Evolutionary conservation across 2,888 invertebrate genomes (phyloP), one percentile per base, ranked within the genome.

Genomic region (Hedya salicella): DNA sequence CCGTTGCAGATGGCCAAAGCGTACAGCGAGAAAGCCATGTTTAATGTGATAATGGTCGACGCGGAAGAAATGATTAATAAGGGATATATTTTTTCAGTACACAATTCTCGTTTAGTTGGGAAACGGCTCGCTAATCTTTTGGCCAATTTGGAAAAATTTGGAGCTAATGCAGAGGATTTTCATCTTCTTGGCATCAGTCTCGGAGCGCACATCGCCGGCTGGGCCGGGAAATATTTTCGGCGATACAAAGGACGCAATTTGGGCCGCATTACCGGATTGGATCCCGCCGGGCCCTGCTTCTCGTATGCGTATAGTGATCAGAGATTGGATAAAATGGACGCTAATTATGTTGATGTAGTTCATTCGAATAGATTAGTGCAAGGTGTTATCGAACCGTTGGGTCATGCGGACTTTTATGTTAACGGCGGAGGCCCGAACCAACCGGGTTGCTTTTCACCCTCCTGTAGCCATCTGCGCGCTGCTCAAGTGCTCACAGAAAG

Each of bases 371-470:
- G 86, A 74, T 78, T 92, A 68, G 73, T 93, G 19, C 92, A 92
- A 81, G 93, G 93, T 49, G 85, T 91, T 8, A 84, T 90, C 2
- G 92, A 92, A 71, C 88, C 94, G 8, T 85, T 95, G 69, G 96
- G 96, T 0, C 95, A 96, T 82, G 95, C 94, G 1, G 96, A 96
- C 81, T 96, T 95, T 81, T 96, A 95, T 87, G 95, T 96, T 4
- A 96, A 96, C 74, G 94, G 94, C 17, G 96, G 96, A 14, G 93
- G 94, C 2, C 93, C 95, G 0, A 88, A 93, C 67, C 96, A 96
- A 77, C 96, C 95, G 0, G 95, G 95, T 8, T 96, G 96, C 78
- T 86, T 94, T 36, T 86, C 89, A 79, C 90, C 91, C 0, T 85
- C 88, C 1, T 93, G 93, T 69, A 93, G 93, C 72, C 93, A 93